Evolutionary conservation across 2,113 vertebrate species (phyloP).

Genomic region (Callopanchax toddi): DNA sequence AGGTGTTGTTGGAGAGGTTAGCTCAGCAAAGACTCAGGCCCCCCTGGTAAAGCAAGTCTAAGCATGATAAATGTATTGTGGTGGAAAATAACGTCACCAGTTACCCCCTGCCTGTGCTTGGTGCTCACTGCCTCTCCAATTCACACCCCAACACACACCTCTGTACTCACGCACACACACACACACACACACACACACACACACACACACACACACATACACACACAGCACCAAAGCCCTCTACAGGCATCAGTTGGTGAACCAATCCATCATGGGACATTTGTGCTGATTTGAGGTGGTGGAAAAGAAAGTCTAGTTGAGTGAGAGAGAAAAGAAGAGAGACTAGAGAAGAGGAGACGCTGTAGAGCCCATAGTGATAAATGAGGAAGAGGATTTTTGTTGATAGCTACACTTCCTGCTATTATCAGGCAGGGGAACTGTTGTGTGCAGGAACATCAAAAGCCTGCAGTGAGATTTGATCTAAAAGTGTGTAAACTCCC

Average conservation of each 20-base stretch:
- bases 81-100: constrained; percentile 13
- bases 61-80: constrained; percentile 16
- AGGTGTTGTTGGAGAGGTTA: constrained; percentile 25
- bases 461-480: constrained; percentile 15
- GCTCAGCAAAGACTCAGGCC: constrained; percentile 21
- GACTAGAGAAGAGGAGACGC: constrained; percentile 19
- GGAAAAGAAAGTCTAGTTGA: constrained; percentile 9
- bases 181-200: constrained; percentile 19
- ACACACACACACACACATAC: background rate
- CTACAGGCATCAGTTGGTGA: constrained; percentile 54
- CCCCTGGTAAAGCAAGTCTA: constrained; percentile 10
- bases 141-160: constrained; percentile 21
- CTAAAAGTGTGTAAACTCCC: background rate
- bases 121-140: constrained; percentile 24
- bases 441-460: constrained; percentile 7
- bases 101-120: constrained; percentile 60
- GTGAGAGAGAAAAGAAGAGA: constrained; percentile 15
- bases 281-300: constrained; percentile 50
- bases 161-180: background rate
- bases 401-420: constrained; percentile 21
- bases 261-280: constrained; percentile 65
- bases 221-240: constrained; percentile 28
- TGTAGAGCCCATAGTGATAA: constrained; percentile 50
- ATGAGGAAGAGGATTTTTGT: constrained; percentile 51
- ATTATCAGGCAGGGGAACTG: constrained; percentile 2